Evolutionary conservation across 2,888 invertebrate genomes (phyloP).

Genomic region (Drosophila maculinotata): DNA sequence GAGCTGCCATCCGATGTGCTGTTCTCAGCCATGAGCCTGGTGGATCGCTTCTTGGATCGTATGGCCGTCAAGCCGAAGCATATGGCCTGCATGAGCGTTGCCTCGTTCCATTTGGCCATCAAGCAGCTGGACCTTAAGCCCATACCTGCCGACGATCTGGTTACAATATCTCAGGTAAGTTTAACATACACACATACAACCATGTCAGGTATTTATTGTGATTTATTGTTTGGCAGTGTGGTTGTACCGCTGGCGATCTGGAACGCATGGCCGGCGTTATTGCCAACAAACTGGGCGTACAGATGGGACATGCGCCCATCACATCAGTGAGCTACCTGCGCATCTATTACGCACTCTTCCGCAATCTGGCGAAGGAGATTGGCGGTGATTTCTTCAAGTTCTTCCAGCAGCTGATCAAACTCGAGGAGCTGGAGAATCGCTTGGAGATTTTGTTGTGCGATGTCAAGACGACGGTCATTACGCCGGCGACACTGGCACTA

Average conservation of each 20-base stretch:
- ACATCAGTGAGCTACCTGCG: conserved; percentile 90
- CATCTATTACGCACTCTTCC: conserved; percentile 88
- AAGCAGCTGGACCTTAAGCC: conserved; percentile 87
- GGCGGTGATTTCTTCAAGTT: conserved; percentile 86
- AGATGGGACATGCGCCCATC: conserved; percentile 87
- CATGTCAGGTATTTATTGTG: conserved; percentile 75
- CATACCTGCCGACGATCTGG: conserved; percentile 89
- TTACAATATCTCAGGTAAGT: conserved; percentile 86
- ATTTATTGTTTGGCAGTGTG: conserved; percentile 86
- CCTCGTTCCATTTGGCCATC: conserved; percentile 94
- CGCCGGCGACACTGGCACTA: conserved; percentile 91
- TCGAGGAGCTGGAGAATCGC: conserved; percentile 88
- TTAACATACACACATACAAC: not conserved
- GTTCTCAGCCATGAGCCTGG: conserved; percentile 91
- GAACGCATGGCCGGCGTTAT: conserved; percentile 94
- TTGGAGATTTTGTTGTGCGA: conserved; percentile 92
- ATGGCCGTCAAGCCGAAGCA: conserved; percentile 93
- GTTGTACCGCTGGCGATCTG: conserved; percentile 94
- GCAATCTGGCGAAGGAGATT: conserved; percentile 86
- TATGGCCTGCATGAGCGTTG: conserved; percentile 94
- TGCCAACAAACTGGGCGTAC: conserved; percentile 90
- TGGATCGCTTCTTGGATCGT: conserved; percentile 93
- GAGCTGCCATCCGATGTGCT: conserved; percentile 92
- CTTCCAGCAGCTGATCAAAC: conserved; percentile 86
- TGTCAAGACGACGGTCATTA: conserved; percentile 90